Conservation (phyloP, 2,113 vertebrate species). For the Oceanodroma tethys region DNA sequence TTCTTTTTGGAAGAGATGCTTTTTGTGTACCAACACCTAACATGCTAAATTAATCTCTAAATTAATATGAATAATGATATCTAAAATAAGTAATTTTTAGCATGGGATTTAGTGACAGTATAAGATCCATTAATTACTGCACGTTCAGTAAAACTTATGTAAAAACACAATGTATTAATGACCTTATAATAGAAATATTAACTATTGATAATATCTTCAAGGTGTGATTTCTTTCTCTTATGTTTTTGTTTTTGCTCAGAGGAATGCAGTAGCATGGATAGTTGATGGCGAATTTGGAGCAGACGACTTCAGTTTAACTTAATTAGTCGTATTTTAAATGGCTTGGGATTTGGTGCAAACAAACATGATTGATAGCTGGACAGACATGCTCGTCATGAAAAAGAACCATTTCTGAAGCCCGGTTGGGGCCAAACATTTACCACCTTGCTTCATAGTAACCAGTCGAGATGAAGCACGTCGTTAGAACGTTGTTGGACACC, state of each 20-base stretch:
- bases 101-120: neutral
- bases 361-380: constrained; percentile 85
- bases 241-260: constrained; percentile 69
- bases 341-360: constrained; percentile 86
- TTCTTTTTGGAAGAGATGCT: neutral
- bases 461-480: constrained; percentile 83
- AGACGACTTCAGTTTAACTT: constrained; percentile 87
- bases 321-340: constrained; percentile 88
- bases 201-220: neutral
- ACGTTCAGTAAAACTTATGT: neutral
- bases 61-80: neutral
- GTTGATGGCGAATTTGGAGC: constrained; percentile 92
- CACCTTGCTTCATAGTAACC: constrained; percentile 88
- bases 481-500: constrained; percentile 84
- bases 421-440: constrained; percentile 81
- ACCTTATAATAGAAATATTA: neutral
- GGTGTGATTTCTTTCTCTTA: constrained; percentile 53
- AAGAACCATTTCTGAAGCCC: constrained; percentile 85
- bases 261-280: constrained; percentile 98
- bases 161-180: neutral
- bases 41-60: neutral
- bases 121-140: neutral
- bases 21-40: neutral
- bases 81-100: neutral
- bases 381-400: constrained; percentile 85